Evolutionary conservation across 2,888 invertebrate genomes (phyloP).

Genomic region (Sarcophaga caerulescens): DNA sequence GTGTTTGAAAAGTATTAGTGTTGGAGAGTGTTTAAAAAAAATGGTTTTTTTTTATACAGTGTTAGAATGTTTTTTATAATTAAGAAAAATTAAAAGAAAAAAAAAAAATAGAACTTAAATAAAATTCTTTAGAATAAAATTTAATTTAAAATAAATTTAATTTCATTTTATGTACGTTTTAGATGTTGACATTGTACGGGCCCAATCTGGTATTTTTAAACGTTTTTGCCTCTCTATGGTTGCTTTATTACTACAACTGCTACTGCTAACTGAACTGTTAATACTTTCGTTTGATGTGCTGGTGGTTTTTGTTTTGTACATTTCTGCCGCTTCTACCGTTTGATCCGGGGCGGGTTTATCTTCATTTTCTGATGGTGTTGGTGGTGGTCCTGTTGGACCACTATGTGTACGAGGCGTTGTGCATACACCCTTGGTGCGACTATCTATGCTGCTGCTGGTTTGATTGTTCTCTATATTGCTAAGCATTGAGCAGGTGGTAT

Average conservation of each 20-base stretch:
- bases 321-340: background rate
- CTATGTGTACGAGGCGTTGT: constrained; percentile 81
- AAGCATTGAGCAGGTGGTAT: constrained; percentile 60
- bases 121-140: constrained; percentile 1
- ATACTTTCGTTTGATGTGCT: constrained; percentile 56
- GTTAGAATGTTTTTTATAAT: no score
- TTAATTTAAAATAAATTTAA: background rate
- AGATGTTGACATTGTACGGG: constrained; percentile 86
- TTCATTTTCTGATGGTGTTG: constrained; percentile 76
- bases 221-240: constrained; percentile 86
- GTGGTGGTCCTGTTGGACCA: constrained; percentile 82
- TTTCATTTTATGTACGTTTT: constrained; percentile 81
- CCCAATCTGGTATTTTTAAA: constrained; percentile 91
- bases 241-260: constrained; percentile 81
- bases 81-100: background rate
- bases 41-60: no score
- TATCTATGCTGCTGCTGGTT: constrained; percentile 75
- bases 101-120: constrained; percentile 3
- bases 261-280: constrained; percentile 73
- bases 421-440: constrained; percentile 81
- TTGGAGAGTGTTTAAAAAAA: no score
- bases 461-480: constrained; percentile 74
- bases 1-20: no score
- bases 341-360: background rate
- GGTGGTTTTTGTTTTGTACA: constrained; percentile 49